Evolutionary conservation across 2,888 invertebrate genomes (phyloP), one percentile per base, ranked within the genome.

Genomic region (Linyphia triangularis): DNA sequence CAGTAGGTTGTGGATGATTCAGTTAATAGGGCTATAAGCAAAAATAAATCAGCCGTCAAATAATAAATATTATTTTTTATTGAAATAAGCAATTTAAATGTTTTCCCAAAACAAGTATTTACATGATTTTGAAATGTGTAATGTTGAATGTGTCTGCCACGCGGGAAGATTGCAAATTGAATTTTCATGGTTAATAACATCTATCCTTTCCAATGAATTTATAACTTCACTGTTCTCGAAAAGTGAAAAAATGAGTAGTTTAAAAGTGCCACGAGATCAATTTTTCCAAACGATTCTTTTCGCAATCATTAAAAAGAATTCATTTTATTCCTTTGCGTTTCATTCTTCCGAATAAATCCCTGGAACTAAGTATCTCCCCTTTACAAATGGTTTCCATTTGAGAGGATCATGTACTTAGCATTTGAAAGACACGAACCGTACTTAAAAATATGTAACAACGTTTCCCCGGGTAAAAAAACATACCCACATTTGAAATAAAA

Each of bases 371-470:
- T 51, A 51, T 33, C 51, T 51, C n/a, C n/a, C 51, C 51, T n/a
- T 51, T n/a, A 77, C 63, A 77, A 77, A 77, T 77, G 63, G 63
- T 61, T 77, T 59, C 75, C 77, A n/a, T 33, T 16, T n/a, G 24
- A 40, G 37, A 59, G 24, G 77, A 77, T 77, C 63, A 77, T 77
- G 63, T 77, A 77, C 77, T 77, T 77, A 77, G 77, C 77, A 63
- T 77, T 77, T 77, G 63, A 77, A 77, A 77, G 77, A 63, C 75
- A 57, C 77, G 61, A 22, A n/a, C 37, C 26, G 26, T 26, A 30
- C 33, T 33, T 22, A 59, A 77, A 33, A 61, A 77, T 61, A 77
- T 6, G 26, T 26, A 61, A 24, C 24, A 59, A 7, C 19, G 59
- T 9, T 61, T 63, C 59, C 22, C 16, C 65, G 51, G 13, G 67